Conservation (phyloP, 2,888 invertebrate genomes). For the Agriotes lineatus region DNA sequence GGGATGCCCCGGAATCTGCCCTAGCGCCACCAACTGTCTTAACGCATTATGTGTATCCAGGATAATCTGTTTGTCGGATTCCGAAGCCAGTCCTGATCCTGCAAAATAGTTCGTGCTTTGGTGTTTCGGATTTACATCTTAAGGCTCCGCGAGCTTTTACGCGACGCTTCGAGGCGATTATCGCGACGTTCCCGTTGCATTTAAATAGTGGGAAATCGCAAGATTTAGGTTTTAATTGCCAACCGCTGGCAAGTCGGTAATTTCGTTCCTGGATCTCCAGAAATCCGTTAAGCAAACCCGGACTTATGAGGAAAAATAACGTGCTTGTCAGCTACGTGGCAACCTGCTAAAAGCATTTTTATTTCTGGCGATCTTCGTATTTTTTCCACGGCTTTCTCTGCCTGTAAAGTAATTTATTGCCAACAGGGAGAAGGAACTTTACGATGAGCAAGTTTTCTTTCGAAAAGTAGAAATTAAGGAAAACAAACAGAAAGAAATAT, state of each 20-base stretch:
- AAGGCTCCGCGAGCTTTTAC: neutral
- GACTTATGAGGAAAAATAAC: conserved; percentile 25
- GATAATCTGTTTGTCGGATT: conserved; percentile 80
- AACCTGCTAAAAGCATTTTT: conserved; percentile 35
- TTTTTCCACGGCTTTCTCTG: conserved; percentile 33
- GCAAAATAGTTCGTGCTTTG: conserved; percentile 51
- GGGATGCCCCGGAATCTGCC: conserved; percentile 82
- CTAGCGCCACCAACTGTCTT: conserved; percentile 83
- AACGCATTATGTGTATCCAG: conserved; percentile 86
- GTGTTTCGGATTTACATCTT: conserved; percentile 17
- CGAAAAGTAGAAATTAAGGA: conserved; percentile 27
- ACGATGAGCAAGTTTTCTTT: conserved; percentile 36
- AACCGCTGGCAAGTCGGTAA: no score
- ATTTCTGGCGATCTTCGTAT: conserved; percentile 31
- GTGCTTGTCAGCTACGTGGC: conserved; percentile 31
- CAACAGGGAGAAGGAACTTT: conserved; percentile 33
- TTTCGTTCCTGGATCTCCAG: no score
- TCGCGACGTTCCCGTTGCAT: no score
- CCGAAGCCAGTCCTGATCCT: conserved; percentile 78
- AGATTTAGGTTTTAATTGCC: no score
- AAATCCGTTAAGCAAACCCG: conserved; percentile 18
- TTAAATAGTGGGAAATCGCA: no score
- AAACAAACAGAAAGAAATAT: conserved; percentile 29
- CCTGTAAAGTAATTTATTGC: conserved; percentile 38
- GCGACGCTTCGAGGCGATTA: conserved; percentile 10